Conservation (phyloP, 2,888 invertebrate species). For the Siphlonurus alternatus region DNA sequence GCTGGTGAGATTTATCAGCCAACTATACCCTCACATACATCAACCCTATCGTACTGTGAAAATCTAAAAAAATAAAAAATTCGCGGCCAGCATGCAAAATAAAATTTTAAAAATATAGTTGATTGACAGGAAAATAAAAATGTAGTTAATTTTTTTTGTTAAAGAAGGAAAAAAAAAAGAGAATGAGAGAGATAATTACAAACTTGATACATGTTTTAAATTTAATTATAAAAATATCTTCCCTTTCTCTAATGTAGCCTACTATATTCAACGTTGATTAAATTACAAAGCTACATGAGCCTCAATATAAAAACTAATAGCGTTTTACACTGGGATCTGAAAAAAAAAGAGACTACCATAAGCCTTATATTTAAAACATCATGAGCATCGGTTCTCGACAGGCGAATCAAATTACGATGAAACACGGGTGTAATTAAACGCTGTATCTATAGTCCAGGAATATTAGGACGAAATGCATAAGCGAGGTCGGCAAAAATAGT, state of each 20-base stretch:
- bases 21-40: neutral
- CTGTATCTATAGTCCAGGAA: too few relatives aligned
- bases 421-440: neutral
- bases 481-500: too few relatives aligned
- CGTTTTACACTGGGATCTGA: too few relatives aligned
- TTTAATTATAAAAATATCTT: neutral
- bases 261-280: neutral
- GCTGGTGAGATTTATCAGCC: neutral
- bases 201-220: neutral
- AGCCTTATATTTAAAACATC: neutral
- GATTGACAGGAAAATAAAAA: too few relatives aligned
- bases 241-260: neutral
- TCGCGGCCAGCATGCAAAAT: neutral
- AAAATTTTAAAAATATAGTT: too few relatives aligned
- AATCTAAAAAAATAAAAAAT: neutral
- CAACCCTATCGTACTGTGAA: neutral
- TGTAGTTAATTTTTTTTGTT: too few relatives aligned
- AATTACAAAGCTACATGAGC: neutral
- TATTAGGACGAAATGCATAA: too few relatives aligned
- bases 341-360: too few relatives aligned
- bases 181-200: neutral
- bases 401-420: neutral
- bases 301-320: neutral
- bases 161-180: too few relatives aligned
- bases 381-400: neutral